Conservation (phyloP, 2,888 invertebrate species). For the Cantharis lateralis region DNA sequence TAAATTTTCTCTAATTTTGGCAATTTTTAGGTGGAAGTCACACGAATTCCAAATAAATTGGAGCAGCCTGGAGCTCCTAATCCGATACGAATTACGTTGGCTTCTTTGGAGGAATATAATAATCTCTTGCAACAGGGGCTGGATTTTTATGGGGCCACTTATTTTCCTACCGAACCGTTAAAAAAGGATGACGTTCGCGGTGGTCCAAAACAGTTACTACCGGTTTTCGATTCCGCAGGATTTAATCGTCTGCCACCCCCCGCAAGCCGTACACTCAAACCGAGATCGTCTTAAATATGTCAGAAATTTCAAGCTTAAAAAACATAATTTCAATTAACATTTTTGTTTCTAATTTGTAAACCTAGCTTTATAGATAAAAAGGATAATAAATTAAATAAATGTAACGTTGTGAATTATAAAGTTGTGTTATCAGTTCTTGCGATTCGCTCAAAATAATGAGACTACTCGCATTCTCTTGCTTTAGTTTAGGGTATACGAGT, state of each 20-base stretch:
- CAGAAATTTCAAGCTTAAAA: background rate
- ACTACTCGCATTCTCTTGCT: conserved; percentile 1
- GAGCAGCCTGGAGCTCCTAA: conserved; percentile 65
- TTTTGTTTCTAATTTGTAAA: conserved; percentile 1
- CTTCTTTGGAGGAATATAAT: conserved; percentile 77
- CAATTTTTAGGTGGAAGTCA: conserved; percentile 66
- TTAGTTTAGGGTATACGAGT: background rate
- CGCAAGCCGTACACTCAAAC: conserved; percentile 68
- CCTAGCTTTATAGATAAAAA: background rate
- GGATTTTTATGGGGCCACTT: conserved; percentile 87
- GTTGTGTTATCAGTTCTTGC: conserved; percentile 13
- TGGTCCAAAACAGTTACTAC: conserved; percentile 62
- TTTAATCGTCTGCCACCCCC: conserved; percentile 83
- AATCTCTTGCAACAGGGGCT: conserved; percentile 80
- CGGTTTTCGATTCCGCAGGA: conserved; percentile 85
- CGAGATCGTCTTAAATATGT: conserved; percentile 39
- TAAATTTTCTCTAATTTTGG: background rate
- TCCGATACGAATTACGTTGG: conserved; percentile 74
- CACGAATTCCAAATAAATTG: conserved; percentile 61
- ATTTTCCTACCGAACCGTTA: conserved; percentile 79
- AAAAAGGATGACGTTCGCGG: conserved; percentile 66
- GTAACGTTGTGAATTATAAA: conserved; percentile 7
- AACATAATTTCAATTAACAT: background rate
- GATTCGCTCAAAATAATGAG: conserved; percentile 13
- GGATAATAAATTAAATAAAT: conserved; percentile 11